Evolutionary conservation across 2,113 vertebrate genomes (phyloP), one percentile per base, ranked within the genome.

Genomic region (Mesoclemmys tuberculata): DNA sequence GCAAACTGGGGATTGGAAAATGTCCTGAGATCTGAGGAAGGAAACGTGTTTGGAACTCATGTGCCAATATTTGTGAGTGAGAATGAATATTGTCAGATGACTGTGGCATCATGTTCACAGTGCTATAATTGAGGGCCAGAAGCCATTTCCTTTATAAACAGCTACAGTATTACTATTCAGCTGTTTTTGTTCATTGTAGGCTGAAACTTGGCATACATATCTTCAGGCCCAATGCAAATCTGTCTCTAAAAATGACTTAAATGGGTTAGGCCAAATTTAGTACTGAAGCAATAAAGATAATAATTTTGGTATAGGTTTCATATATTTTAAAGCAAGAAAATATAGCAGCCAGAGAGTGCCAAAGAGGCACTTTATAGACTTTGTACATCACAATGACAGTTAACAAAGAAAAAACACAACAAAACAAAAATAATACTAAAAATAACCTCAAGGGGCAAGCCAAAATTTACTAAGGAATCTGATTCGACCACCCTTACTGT

Each of bases 111-210:
- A 92, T 71, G 80, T 90, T 90, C 93, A 94, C 91, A 88, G 83
- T 95, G 78, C 94, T 97, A 95, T 97, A 97, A 96, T 19, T 19
- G 10, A 84, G 46, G 81, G 82, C 88, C 87, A 49, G 93, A 77
- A 94, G 78, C 51, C 48, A 90, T 68, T 85, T 96, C 68, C 85
- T 93, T 94, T 71, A 85, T n/a, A 93, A 97, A 92, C 83, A 92
- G 14, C 35, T 56, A 77, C 81, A 91, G 48, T 97, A 95, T 94
- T 94, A 93, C 95, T 90, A 85, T 95, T 97, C 94, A 97, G 81
- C 93, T 93, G 81, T 74, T 92, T 88, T 89, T 96, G 96, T 68
- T 95, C 93, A 91, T 26, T 89, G 85, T 90, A 93, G 90, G 82
- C 89, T 93, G 89, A 92, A 94, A 88, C 4, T 46, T 97, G 91